Conservation (phyloP, 1,140 invertebrate species). For the Ectropis grisescens region DNA sequence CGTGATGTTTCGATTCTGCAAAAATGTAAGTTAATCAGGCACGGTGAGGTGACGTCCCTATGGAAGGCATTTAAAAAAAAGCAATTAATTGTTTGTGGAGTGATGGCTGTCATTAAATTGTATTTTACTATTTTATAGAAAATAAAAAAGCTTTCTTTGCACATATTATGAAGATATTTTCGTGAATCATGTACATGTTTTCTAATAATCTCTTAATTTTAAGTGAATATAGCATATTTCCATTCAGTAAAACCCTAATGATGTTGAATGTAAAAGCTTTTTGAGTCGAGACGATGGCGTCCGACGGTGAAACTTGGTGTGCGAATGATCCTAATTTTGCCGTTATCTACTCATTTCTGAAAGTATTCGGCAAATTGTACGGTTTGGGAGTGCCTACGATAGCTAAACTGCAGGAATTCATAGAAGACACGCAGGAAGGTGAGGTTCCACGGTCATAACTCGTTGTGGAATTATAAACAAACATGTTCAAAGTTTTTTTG, state of each 20-base stretch:
- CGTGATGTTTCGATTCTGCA: too few species aligned
- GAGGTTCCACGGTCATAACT: conserved; percentile 41
- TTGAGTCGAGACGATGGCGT: conserved; percentile 80
- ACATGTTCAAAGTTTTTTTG: conserved; percentile 50
- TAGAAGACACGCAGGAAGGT: conserved; percentile 92
- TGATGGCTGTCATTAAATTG: conserved; percentile 65
- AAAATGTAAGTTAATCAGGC: too few species aligned
- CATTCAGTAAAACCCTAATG: conserved; percentile 44
- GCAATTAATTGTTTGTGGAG: conserved; percentile 29
- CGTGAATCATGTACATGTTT: conserved; percentile 69
- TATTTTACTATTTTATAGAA: conserved; percentile 60
- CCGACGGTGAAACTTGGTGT: conserved; percentile 87
- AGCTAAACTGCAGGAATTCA: conserved; percentile 86
- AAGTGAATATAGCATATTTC: conserved; percentile 50
- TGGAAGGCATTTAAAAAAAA: too few species aligned
- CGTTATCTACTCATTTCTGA: conserved; percentile 93
- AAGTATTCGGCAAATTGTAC: conserved; percentile 87
- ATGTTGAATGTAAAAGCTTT: conserved; percentile 56
- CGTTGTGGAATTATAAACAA: conserved; percentile 51
- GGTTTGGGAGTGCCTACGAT: conserved; percentile 83
- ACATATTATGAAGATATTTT: conserved; percentile 61
- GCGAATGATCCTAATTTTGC: conserved; percentile 96
- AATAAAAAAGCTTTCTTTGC: conserved; percentile 52
- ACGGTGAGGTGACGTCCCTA: too few species aligned
- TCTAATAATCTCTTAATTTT: conserved; percentile 55